These are phyloP conservation scores for Brachyopa scutellaris DNA, from an alignment of 2,888 invertebrate genomes.

Conservation along the genomic window DNA sequence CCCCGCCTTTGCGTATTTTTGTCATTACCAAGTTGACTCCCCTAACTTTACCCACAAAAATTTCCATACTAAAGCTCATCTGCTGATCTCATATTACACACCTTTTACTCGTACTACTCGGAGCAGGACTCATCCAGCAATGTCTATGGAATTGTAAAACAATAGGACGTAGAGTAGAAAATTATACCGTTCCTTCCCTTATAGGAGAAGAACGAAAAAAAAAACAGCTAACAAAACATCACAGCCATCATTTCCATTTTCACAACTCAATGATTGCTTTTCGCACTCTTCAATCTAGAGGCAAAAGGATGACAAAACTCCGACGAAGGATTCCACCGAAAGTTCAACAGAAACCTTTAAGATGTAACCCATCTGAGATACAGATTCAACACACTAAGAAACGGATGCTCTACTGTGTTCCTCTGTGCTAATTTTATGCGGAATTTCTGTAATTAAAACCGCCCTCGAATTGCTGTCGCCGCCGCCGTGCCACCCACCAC, in stretches of 20 bases:
- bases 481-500: neutral
- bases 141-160: constrained; percentile 58
- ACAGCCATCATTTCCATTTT: constrained; percentile 55
- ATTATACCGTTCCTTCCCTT: constrained; percentile 13
- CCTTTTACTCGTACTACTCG: neutral
- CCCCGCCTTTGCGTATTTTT: constrained; percentile 55
- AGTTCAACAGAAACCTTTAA: constrained; percentile 47
- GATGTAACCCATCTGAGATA: constrained; percentile 55
- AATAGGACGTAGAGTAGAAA: constrained; percentile 33
- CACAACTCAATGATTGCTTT: constrained; percentile 70
- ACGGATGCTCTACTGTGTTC: constrained; percentile 12
- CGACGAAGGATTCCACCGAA: constrained; percentile 9
- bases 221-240: constrained; percentile 44
- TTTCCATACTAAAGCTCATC: constrained; percentile 68
- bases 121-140: constrained; percentile 27
- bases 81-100: constrained; percentile 53
- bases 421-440: constrained; percentile 71
- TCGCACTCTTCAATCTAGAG: constrained; percentile 62
- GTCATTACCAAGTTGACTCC: constrained; percentile 59
- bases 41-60: constrained; percentile 23
- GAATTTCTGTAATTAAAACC: constrained; percentile 73
- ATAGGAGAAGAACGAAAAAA: constrained; percentile 7
- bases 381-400: constrained; percentile 7
- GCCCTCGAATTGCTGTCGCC: constrained; percentile 60
- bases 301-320: constrained; percentile 7